These are phyloP conservation scores for Labia minor DNA, from an alignment of 2,888 invertebrate genomes.

Conservation along the genomic window DNA sequence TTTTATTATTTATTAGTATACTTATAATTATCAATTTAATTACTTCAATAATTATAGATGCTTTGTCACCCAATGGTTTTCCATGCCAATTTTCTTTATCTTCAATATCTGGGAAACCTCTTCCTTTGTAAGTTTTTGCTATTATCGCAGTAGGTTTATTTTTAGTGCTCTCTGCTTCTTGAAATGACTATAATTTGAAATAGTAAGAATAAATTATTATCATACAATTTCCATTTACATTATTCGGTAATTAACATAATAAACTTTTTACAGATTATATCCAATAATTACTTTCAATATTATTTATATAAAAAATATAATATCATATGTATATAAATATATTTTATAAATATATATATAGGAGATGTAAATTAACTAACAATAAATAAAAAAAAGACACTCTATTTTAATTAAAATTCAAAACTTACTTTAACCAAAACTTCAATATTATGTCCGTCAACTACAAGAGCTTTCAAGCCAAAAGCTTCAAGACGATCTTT, in stretches of 20 bases:
- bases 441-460: constrained; percentile 93
- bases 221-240: no score
- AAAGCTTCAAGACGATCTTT: constrained; percentile 77
- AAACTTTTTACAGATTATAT: neutral
- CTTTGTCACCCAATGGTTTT: constrained; percentile 80
- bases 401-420: neutral
- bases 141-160: constrained; percentile 86
- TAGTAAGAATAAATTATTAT: neutral
- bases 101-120: constrained; percentile 78
- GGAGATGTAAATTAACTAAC: neutral
- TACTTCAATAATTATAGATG: constrained; percentile 54
- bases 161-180: constrained; percentile 59
- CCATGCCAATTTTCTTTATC: constrained; percentile 96
- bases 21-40: constrained; percentile 16
- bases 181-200: constrained; percentile 51
- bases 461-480: constrained; percentile 80
- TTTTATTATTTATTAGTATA: neutral
- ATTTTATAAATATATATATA: constrained; percentile 18
- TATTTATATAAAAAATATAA: neutral
- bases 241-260: no score
- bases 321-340: constrained; percentile 13
- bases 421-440: constrained; percentile 63
- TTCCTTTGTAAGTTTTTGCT: constrained; percentile 94
- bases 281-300: constrained; percentile 5
- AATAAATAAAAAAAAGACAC: neutral